Percentiles rank a stretch among this genome's conserved stretches.
Conservation (phyloP, 2,113 vertebrate genomes). For the Engystomops pustulosus region DNA sequence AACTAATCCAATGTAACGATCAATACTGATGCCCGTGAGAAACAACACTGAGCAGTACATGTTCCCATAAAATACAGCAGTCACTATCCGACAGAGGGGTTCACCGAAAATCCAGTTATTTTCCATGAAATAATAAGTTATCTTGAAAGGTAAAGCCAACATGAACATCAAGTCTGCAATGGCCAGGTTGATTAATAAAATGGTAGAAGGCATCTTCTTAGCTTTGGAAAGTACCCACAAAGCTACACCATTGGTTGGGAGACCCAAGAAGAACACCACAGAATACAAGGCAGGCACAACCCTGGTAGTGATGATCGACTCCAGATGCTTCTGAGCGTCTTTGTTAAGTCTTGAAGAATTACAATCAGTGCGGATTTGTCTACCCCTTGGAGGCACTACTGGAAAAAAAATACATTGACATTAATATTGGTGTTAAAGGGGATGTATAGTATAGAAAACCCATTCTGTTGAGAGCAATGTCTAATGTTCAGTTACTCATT, state of each 20-base stretch:
- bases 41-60: conserved; percentile 71
- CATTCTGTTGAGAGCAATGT: neutral
- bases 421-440: neutral
- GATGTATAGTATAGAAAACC: neutral
- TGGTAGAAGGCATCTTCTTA: conserved; percentile 63
- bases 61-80: conserved; percentile 67
- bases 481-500: neutral
- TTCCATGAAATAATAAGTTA: conserved; percentile 68
- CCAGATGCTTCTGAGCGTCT: conserved; percentile 55
- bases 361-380: neutral
- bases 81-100: conserved; percentile 60
- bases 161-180: conserved; percentile 64
- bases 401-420: neutral
- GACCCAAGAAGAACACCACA: conserved; percentile 60
- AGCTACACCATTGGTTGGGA: conserved; percentile 66
- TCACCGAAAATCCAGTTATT: conserved; percentile 71
- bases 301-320: conserved; percentile 55
- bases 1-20: conserved; percentile 65
- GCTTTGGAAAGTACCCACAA: conserved; percentile 65
- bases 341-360: neutral
- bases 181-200: conserved; percentile 68
- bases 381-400: neutral
- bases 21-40: conserved; percentile 66
- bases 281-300: conserved; percentile 65
- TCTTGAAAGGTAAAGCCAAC: conserved; percentile 69